phyloP scores from a whole-genome alignment of 2,888 invertebrate genomes.

The Phalera bucephala region DNA sequence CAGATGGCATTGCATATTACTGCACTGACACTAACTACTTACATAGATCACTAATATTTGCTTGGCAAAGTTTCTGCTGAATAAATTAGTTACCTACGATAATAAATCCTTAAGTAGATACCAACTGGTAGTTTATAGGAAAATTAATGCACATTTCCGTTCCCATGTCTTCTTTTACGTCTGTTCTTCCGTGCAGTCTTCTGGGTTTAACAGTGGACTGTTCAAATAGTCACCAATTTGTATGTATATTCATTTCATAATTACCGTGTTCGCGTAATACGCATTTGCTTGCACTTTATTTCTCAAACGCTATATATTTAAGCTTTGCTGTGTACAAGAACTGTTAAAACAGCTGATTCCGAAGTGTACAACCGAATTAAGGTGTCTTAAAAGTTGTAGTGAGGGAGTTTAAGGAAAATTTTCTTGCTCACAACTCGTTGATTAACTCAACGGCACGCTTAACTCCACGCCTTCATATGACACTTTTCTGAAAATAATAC shows the following conservation, averaged over 20 bases:
- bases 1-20: conserved; percentile 29
- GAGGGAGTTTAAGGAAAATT: conserved; percentile 39
- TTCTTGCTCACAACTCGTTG: conserved; percentile 36
- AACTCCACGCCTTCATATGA: conserved; percentile 20
- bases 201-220: no score
- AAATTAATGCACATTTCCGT: no score
- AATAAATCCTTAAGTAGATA: not conserved
- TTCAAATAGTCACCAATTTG: no score
- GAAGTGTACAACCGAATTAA: conserved; percentile 37
- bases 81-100: conserved; percentile 4
- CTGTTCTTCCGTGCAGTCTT: no score
- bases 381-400: conserved; percentile 37
- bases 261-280: no score
- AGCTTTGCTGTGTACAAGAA: conserved; percentile 14
- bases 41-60: conserved; percentile 28
- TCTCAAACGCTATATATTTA: no score
- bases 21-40: conserved; percentile 24
- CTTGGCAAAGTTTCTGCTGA: conserved; percentile 26
- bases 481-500: conserved; percentile 30
- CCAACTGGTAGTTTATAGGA: no score
- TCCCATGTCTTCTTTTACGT: no score
- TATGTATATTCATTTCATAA: no score
- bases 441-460: conserved; percentile 46
- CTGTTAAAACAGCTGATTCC: conserved; percentile 21
- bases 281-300: no score